Evolutionary conservation across 2,888 invertebrate species (phyloP).

Genomic region (Acrobasis consociella): DNA sequence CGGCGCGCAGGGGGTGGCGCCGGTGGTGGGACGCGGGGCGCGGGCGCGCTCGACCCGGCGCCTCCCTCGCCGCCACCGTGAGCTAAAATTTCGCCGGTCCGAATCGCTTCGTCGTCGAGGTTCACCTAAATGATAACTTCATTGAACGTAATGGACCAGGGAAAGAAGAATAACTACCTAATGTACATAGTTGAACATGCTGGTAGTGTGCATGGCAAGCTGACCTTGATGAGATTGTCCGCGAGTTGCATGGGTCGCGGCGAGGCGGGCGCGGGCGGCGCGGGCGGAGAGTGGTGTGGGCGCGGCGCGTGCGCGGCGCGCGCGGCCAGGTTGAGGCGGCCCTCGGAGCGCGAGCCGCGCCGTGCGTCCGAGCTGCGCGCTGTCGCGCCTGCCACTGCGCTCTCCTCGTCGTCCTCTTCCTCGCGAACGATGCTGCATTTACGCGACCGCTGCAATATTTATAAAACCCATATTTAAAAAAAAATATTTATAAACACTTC

Average conservation of each 20-base stretch:
- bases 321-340: conserved; percentile 87
- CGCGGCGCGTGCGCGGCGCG: conserved; percentile 79
- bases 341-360: conserved; percentile 91
- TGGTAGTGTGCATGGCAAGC: conserved; percentile 2
- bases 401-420: conserved; percentile 95
- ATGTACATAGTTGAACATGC: too few species aligned
- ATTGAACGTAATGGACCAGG: neutral
- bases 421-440: conserved; percentile 97
- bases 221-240: conserved; percentile 81
- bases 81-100: conserved; percentile 4
- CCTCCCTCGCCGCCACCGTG: conserved; percentile 39
- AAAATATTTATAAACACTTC: too few species aligned
- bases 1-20: conserved; percentile 64
- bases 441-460: conserved; percentile 83
- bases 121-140: conserved; percentile 43
- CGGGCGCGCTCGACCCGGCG: conserved; percentile 25
- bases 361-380: conserved; percentile 79
- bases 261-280: conserved; percentile 75
- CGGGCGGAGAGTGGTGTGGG: conserved; percentile 77
- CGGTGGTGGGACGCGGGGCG: conserved; percentile 51
- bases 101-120: conserved; percentile 56
- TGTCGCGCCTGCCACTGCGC: conserved; percentile 76
- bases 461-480: neutral
- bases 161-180: too few species aligned
- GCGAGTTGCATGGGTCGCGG: conserved; percentile 83